Percentiles rank a stretch among this genome's conserved stretches.
Conservation (phyloP, 1,140 invertebrate genomes). For the Homarus americanus region DNA sequence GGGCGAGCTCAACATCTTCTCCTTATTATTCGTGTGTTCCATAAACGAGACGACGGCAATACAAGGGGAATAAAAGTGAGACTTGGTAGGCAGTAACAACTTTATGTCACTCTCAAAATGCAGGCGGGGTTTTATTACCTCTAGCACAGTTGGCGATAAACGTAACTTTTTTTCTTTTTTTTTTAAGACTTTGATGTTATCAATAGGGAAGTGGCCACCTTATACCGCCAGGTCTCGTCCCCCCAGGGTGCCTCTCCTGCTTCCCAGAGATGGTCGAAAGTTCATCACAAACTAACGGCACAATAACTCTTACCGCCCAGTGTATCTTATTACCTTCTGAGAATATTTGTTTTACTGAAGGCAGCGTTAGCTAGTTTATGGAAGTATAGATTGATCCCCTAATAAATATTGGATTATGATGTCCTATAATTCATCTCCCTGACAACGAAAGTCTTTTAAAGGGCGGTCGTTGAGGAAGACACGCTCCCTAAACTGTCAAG, state of each 20-base stretch:
- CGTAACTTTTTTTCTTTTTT: conserved; percentile 21
- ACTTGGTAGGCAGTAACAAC: conserved; percentile 53
- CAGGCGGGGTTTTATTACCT: conserved; percentile 60
- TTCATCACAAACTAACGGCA: neutral
- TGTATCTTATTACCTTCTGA: neutral
- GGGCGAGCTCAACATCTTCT: conserved; percentile 14
- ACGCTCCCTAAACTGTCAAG: conserved; percentile 44
- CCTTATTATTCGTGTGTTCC: conserved; percentile 24
- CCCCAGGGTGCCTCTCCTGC: neutral
- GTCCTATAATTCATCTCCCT: conserved; percentile 41
- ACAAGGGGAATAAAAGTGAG: conserved; percentile 51
- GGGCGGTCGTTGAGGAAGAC: neutral
- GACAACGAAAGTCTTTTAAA: neutral
- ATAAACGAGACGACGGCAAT: conserved; percentile 58
- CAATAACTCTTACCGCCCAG: neutral
- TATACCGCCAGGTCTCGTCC: neutral
- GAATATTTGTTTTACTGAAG: conserved; percentile 26
- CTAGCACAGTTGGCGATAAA: conserved; percentile 51
- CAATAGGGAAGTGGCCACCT: conserved; percentile 35
- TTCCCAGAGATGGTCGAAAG: neutral
- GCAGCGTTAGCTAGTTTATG: neutral
- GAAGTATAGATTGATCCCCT: conserved; percentile 33
- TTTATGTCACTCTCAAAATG: conserved; percentile 67
- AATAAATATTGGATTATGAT: conserved; percentile 61
- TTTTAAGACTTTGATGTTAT: conserved; percentile 53